phyloP scores from a whole-genome alignment of 1,140 invertebrate genomes.

The Lanistes nyassanus region DNA sequence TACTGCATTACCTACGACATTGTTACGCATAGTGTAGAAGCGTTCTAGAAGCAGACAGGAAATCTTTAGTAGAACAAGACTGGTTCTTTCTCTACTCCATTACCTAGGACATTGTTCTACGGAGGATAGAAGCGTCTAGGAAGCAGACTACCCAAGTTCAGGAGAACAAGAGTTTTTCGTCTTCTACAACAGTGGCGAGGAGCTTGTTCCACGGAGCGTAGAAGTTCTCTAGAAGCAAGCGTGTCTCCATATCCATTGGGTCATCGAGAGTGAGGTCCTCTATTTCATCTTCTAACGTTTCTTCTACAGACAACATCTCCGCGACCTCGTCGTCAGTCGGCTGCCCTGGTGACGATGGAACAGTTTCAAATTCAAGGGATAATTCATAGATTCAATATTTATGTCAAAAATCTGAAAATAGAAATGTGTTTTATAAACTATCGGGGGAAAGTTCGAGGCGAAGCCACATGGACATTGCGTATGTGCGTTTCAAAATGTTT shows the following conservation, averaged over 20 bases:
- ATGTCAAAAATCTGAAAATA: too few relatives aligned
- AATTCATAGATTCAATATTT: neutral
- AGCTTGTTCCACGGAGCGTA: constrained; percentile 13
- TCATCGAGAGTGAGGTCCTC: neutral
- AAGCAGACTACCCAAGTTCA: neutral
- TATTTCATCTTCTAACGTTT: too few relatives aligned
- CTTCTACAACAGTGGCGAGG: constrained; percentile 13
- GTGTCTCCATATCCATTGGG: constrained; percentile 7
- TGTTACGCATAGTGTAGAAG: neutral
- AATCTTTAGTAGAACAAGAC: neutral
- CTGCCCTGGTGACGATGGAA: constrained; percentile 10
- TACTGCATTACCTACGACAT: neutral
- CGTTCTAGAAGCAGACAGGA: neutral
- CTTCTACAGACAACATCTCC: neutral
- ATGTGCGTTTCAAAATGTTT: neutral
- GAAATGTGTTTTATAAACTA: too few relatives aligned
- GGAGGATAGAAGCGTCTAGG: neutral
- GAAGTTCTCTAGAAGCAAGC: constrained; percentile 2
- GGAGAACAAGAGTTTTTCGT: neutral
- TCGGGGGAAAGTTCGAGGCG: too few relatives aligned
- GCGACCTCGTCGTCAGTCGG: neutral
- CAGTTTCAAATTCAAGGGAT: too few relatives aligned
- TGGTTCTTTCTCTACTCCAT: neutral
- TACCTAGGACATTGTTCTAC: neutral
- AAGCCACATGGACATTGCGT: too few relatives aligned